These are phyloP conservation scores for Epizoanthus fatuus DNA, from an alignment of 92 coral and sea anemone species.

Conservation along the genomic window DNA sequence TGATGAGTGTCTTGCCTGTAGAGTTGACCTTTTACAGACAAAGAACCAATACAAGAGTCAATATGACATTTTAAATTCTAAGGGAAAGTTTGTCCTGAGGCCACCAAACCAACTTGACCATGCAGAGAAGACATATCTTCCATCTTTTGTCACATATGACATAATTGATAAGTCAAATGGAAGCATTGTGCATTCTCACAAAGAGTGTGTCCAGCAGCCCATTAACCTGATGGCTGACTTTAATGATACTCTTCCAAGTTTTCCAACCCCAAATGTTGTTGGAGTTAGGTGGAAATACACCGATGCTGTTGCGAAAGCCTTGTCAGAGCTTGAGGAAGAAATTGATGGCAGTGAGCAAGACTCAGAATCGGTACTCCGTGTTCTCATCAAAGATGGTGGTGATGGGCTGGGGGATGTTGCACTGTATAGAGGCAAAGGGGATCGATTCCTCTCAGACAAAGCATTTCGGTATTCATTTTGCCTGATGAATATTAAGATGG, in stretches of 20 bases:
- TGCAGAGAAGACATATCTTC: slow-evolving; percentile 36
- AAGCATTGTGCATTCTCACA: too few relatives aligned
- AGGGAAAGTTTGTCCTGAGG: not conserved
- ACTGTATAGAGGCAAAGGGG: slow-evolving; percentile 42
- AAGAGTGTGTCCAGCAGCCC: too few relatives aligned
- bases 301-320: slow-evolving; percentile 34
- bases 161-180: not conserved
- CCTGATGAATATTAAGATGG: slow-evolving; percentile 21
- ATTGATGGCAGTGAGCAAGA: not conserved
- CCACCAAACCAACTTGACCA: slow-evolving; percentile 14
- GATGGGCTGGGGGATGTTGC: slow-evolving; percentile 45
- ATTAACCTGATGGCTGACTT: too few relatives aligned
- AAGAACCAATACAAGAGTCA: slow-evolving; percentile 45
- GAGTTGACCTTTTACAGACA: slow-evolving; percentile 42
- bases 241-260: not conserved
- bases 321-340: not conserved
- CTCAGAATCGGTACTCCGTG: slow-evolving; percentile 7
- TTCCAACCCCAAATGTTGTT: slow-evolving; percentile 40
- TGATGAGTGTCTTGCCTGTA: slow-evolving; percentile 49
- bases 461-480: slow-evolving; percentile 47
- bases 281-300: slow-evolving; percentile 22
- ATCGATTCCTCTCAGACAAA: slow-evolving; percentile 26
- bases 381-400: slow-evolving; percentile 53
- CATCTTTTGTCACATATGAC: slow-evolving; percentile 30
- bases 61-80: slow-evolving; percentile 19